phyloP scores from a whole-genome alignment of 1,140 invertebrate genomes.

The Grapholita molesta region DNA sequence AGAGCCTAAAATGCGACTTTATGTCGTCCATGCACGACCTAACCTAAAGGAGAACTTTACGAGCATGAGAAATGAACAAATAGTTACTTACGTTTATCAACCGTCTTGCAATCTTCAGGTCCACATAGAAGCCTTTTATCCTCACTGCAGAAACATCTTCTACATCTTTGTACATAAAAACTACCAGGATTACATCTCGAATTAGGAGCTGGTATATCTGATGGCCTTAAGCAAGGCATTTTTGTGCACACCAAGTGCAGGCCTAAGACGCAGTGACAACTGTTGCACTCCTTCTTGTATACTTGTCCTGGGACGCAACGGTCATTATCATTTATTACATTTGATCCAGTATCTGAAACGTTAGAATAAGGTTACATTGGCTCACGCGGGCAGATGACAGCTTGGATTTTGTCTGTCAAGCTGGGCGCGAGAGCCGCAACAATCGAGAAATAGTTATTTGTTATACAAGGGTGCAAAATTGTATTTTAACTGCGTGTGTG shows the following conservation, averaged over 20 bases:
- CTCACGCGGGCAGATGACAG: too few species aligned
- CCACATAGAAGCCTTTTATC: slow-evolving; percentile 29
- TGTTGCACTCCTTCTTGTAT: slow-evolving; percentile 70
- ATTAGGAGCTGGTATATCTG: slow-evolving; percentile 16
- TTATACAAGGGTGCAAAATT: too few species aligned
- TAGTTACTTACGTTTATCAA: slow-evolving; percentile 4
- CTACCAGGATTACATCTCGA: slow-evolving; percentile 29
- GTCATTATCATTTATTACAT: slow-evolving; percentile 39
- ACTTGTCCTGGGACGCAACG: slow-evolving; percentile 51
- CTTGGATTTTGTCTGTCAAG: too few species aligned
- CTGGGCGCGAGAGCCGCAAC: too few species aligned
- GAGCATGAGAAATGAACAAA: too few species aligned
- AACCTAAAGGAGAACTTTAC: too few species aligned
- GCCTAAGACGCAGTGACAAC: slow-evolving; percentile 55
- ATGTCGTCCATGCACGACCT: too few species aligned
- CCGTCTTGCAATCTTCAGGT: background rate
- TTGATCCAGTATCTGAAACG: slow-evolving; percentile 24
- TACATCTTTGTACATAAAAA: slow-evolving; percentile 39
- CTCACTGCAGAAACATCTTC: slow-evolving; percentile 42
- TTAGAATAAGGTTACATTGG: too few species aligned
- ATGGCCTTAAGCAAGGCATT: slow-evolving; percentile 29
- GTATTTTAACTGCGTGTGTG: too few species aligned
- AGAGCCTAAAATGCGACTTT: too few species aligned
- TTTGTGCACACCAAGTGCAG: slow-evolving; percentile 61
- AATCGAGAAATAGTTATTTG: too few species aligned